phyloP scores from a whole-genome alignment of 2,113 vertebrate species.

The Oryzias woworae region DNA sequence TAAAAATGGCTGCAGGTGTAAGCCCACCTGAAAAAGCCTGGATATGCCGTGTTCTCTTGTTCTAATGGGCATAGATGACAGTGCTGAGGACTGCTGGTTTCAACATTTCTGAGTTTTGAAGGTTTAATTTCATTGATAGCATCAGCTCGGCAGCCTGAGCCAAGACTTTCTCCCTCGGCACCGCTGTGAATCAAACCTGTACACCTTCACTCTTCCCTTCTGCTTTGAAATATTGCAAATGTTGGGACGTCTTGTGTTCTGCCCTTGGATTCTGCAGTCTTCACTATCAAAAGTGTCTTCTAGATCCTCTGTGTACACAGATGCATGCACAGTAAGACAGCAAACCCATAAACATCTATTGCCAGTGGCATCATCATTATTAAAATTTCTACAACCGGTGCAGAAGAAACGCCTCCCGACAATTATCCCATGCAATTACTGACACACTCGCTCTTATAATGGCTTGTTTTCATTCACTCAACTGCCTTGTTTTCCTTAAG shows the following conservation, averaged over 20 bases:
- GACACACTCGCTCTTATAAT: conserved; percentile 31
- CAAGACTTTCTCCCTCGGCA: conserved; percentile 29
- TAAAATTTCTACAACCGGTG: conserved; percentile 25
- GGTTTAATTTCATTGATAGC: conserved; percentile 73
- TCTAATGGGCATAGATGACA: conserved; percentile 42
- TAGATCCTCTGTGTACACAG: not conserved
- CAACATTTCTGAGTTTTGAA: conserved; percentile 37
- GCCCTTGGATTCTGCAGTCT: conserved; percentile 6
- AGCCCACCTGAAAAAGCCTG: conserved; percentile 5
- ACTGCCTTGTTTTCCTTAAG: conserved; percentile 42
- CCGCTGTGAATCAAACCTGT: conserved; percentile 37
- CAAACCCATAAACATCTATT: conserved; percentile 12
- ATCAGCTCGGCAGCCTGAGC: conserved; percentile 53
- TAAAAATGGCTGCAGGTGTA: not conserved
- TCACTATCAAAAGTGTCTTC: conserved; percentile 7
- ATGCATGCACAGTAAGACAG: not conserved
- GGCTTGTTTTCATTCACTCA: conserved; percentile 49
- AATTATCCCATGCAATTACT: conserved; percentile 35
- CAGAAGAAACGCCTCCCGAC: conserved; percentile 13
- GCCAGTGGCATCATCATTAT: conserved; percentile 28
- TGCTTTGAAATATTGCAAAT: conserved; percentile 7
- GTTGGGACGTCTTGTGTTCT: conserved; percentile 21
- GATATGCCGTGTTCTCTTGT: conserved; percentile 33
- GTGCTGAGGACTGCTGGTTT: conserved; percentile 47
- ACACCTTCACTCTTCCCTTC: conserved; percentile 8